Evolutionary conservation across 2,888 invertebrate species (phyloP), one percentile per base, ranked within the genome.

Genomic region (Phrixothrix hirtus): DNA sequence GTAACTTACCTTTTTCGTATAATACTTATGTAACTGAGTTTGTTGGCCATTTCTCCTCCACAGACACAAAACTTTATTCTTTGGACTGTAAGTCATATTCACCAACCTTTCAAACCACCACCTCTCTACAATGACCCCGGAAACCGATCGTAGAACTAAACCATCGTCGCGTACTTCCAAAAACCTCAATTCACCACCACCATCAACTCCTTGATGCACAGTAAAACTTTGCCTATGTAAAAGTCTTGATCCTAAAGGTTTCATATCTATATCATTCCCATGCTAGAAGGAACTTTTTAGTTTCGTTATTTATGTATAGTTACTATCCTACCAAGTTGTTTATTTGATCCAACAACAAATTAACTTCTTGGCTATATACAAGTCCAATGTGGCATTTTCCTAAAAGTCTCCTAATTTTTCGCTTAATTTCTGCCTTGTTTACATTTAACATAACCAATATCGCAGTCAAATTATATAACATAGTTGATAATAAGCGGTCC

Each of bases 31-130:
- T 58, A 97, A 82, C 70, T 95, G 92, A 3, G 95, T 95, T 72
- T 96, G 92, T 2, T 92, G 92, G 1, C 93, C 95, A 71, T 92
- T 92, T 65, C 94, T 86, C 67, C 96, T 85, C 97, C 99, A 99
- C 54, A 99, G 83, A 77, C 98, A 99, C 58, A 99, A 80, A 6
- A 98, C 90, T 77, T 93, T 92, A 69, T 95, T 98, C 78, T 98
- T 98, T 0, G 99, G 99, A 64, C 97, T 96, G 76, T 95, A 99
- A 0, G 99, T 98, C 96, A 99, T 98, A 74, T 99, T 99, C 43
- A 99, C 96, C 43, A 99, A 80, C 44, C 97, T 82, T 75, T 99
- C 99, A 77, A 93, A 99, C 98, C 98, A 99, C 98, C 99, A 99
- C 31, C 97, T 82, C 68, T 94, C 93, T 30, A 92, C 85, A 76